phyloP scores from a whole-genome alignment of 2,797 vertebrate species.

The Todus mexicanus region DNA sequence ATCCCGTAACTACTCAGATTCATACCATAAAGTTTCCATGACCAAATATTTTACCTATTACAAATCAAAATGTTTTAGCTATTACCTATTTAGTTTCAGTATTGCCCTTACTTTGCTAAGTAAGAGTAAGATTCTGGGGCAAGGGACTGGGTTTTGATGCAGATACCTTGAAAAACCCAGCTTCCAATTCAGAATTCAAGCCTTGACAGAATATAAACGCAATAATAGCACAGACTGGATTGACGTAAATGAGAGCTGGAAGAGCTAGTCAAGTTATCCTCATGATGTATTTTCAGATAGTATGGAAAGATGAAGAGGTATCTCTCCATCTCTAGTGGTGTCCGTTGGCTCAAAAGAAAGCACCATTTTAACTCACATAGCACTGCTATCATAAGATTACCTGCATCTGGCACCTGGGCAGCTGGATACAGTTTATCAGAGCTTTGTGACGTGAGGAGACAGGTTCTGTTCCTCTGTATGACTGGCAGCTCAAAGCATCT shows the following conservation, averaged over 20 bases:
- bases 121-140: not conserved
- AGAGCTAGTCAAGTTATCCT: not conserved
- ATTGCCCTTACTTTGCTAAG: not conserved
- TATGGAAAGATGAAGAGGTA: not conserved
- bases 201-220: not conserved
- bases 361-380: not conserved
- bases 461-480: not conserved
- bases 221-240: not conserved
- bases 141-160: not conserved
- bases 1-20: not conserved
- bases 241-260: not conserved
- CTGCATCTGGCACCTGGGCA: not conserved
- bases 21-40: not conserved
- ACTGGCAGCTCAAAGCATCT: not conserved
- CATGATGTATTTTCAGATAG: fast-evolving
- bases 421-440: not conserved
- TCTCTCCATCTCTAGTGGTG: not conserved
- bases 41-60: not conserved
- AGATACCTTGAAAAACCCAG: not conserved
- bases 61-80: not conserved
- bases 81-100: not conserved
- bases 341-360: not conserved
- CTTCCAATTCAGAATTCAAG: fast-evolving
- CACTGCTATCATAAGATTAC: not conserved
- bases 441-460: not conserved